These are phyloP conservation scores for Phoxinus dragarum DNA, from an alignment of 2,797 vertebrate genomes.

Conservation along the genomic window DNA sequence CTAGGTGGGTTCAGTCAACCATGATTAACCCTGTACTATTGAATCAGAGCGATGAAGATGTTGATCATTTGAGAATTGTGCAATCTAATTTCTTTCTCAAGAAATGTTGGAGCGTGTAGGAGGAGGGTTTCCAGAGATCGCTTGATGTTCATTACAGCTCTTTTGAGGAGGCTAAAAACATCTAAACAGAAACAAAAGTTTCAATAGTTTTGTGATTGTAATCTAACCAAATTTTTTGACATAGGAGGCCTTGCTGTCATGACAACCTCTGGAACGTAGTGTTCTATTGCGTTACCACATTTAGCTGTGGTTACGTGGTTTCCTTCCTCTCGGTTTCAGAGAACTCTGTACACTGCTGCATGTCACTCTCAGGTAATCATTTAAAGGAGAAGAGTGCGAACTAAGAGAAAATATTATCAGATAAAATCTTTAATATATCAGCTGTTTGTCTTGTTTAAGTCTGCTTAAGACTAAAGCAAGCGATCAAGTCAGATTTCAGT, in stretches of 20 bases:
- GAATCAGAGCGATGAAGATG: background rate
- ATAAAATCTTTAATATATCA: background rate
- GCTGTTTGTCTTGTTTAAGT: background rate
- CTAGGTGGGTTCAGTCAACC: constrained; percentile 3
- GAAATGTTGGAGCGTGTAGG: background rate
- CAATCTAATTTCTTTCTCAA: constrained; percentile 13
- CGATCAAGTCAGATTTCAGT: background rate
- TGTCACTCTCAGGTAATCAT: background rate
- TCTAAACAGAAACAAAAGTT: background rate
- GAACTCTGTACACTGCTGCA: background rate
- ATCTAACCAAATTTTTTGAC: background rate
- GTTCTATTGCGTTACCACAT: background rate
- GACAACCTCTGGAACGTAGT: background rate
- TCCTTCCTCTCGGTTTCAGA: constrained; percentile 37
- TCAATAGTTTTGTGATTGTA: constrained; percentile 2
- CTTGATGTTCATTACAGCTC: background rate
- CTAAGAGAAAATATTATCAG: background rate
- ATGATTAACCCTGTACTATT: background rate
- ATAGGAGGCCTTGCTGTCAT: constrained; percentile 16
- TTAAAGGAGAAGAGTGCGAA: background rate
- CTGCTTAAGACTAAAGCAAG: background rate
- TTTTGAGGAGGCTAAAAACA: background rate
- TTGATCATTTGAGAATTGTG: background rate
- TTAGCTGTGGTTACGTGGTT: constrained; percentile 5
- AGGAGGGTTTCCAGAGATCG: background rate